Conservation (phyloP, 2,888 invertebrate genomes). For the Orchesella flavescens region DNA sequence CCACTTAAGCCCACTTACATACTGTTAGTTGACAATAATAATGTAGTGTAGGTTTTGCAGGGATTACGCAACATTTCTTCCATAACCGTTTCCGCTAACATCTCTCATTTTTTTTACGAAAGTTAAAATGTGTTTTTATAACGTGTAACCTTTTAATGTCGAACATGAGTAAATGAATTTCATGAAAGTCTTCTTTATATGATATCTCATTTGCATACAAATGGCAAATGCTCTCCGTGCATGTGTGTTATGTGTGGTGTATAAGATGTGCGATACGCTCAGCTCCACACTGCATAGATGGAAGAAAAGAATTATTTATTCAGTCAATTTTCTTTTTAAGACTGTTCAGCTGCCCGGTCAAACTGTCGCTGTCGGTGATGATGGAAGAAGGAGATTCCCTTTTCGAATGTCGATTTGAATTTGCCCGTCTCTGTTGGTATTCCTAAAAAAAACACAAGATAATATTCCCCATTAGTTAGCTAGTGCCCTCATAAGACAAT, state of each 20-base stretch:
- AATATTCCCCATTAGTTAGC: background rate
- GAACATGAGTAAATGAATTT: background rate
- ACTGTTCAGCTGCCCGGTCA: slow-evolving; percentile 66
- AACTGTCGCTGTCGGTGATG: slow-evolving; percentile 62
- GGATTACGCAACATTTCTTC: too few relatives aligned
- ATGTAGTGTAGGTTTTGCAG: too few relatives aligned
- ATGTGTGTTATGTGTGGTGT: background rate
- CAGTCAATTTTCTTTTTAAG: slow-evolving; percentile 59
- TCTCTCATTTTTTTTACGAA: too few relatives aligned
- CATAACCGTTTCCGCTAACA: too few relatives aligned
- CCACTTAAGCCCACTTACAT: too few relatives aligned
- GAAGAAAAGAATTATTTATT: background rate
- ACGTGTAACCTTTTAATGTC: background rate
- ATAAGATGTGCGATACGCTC: background rate
- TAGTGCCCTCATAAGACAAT: background rate
- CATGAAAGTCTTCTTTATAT: slow-evolving; percentile 11
- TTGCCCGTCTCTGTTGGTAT: slow-evolving; percentile 63
- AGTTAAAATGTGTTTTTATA: too few relatives aligned
- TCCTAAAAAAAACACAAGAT: slow-evolving; percentile 54
- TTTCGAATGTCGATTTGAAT: slow-evolving; percentile 56
- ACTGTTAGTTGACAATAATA: too few relatives aligned
- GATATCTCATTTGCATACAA: slow-evolving; percentile 1
- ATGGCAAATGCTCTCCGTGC: background rate
- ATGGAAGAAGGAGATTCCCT: slow-evolving; percentile 49
- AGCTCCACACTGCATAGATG: background rate